Conservation (phyloP, 1,140 invertebrate genomes). For the Trypoxylus dichotomus region DNA sequence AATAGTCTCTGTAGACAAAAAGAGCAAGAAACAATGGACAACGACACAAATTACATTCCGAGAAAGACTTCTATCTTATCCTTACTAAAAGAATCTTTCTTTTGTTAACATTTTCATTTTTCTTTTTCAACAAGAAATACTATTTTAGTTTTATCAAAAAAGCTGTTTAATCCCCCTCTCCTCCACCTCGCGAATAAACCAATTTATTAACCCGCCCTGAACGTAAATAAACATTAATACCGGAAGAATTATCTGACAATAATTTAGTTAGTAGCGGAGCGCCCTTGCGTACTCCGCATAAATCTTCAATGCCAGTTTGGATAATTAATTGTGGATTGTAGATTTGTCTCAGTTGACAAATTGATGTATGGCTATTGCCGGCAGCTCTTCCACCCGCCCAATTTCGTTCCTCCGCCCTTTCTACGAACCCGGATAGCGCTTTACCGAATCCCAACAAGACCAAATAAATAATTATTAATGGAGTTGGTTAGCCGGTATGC, state of each 20-base stretch:
- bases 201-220: background rate
- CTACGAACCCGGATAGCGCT: background rate
- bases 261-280: background rate
- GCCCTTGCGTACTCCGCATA: background rate
- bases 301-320: slow-evolving; percentile 3
- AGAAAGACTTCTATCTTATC: too few species aligned
- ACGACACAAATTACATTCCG: too few species aligned
- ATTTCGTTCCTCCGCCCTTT: background rate
- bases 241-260: slow-evolving; percentile 7
- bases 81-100: too few species aligned
- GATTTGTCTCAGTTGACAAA: slow-evolving; percentile 24
- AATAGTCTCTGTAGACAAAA: too few species aligned
- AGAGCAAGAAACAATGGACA: too few species aligned
- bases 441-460: background rate
- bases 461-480: slow-evolving; percentile 23
- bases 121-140: background rate
- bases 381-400: background rate
- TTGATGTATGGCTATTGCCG: slow-evolving; percentile 6
- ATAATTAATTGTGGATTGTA: slow-evolving; percentile 20
- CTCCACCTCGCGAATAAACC: background rate
- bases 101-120: background rate
- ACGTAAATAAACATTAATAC: slow-evolving; percentile 8
- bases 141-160: too few species aligned
- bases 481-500: background rate
- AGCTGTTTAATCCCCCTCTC: background rate